A percentile compares a stretch with the other conserved stretches of the same genome.
Evolutionary conservation across 2,888 invertebrate species (phyloP).

Genomic region (Heliconius charithonia): DNA sequence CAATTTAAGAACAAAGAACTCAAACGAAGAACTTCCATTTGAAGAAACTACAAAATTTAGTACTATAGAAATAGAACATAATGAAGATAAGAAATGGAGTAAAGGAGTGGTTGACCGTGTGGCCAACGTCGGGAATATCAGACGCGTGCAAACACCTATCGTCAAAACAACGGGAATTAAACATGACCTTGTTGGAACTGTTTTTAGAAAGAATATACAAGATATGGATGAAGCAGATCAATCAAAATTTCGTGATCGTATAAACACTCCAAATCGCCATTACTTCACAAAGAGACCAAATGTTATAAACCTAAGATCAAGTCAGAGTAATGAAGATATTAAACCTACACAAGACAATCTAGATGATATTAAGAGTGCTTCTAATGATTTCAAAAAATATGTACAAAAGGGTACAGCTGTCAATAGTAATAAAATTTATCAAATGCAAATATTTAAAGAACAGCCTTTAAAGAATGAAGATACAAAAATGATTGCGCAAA

Average conservation of each 20-base stretch:
- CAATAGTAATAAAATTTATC: constrained; percentile 1
- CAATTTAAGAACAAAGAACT: background rate
- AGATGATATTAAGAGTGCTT: background rate
- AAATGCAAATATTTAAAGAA: background rate
- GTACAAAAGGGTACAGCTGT: constrained; percentile 10
- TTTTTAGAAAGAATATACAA: constrained; percentile 11
- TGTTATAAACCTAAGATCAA: background rate
- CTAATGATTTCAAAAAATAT: constrained; percentile 10
- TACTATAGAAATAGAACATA: constrained; percentile 57
- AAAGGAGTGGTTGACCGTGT: constrained; percentile 56
- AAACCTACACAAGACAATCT: background rate
- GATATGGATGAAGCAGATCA: background rate
- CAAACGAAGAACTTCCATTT: background rate
- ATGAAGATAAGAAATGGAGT: constrained; percentile 54
- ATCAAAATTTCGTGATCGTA: background rate
- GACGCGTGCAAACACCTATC: constrained; percentile 51
- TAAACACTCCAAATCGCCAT: background rate
- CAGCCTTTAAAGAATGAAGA: background rate
- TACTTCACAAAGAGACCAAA: background rate
- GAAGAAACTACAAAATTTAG: constrained; percentile 50
- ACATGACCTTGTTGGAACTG: constrained; percentile 14
- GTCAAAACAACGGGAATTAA: constrained; percentile 40
- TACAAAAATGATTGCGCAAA: background rate
- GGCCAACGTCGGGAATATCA: constrained; percentile 57
- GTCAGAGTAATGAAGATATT: background rate